Conservation (phyloP, 1,140 invertebrate species). For the Halotydeus destructor region DNA sequence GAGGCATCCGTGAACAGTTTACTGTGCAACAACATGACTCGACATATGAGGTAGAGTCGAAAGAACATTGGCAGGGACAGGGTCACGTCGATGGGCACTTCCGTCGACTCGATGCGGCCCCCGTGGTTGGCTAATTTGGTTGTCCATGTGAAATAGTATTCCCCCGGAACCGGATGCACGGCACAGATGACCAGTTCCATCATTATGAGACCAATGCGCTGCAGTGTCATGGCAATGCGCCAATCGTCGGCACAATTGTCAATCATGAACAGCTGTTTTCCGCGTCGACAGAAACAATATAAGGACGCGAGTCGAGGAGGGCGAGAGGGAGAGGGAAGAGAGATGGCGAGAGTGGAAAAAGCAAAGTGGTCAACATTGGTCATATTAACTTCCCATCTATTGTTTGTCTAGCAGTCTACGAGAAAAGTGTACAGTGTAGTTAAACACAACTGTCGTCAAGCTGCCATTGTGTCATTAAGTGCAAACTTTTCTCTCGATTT, state of each 20-base stretch:
- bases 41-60: slow-evolving; percentile 92
- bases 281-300: too few species aligned
- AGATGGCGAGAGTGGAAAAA: neutral
- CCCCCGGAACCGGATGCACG: slow-evolving; percentile 87
- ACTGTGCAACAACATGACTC: slow-evolving; percentile 96
- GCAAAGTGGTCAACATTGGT: neutral
- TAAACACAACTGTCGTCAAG: too few species aligned
- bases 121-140: slow-evolving; percentile 81
- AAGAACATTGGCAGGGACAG: slow-evolving; percentile 98
- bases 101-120: slow-evolving; percentile 38
- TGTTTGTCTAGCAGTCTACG: neutral
- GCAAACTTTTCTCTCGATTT: too few species aligned
- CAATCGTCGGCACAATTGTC: slow-evolving; percentile 99
- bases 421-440: neutral
- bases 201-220: slow-evolving; percentile 72
- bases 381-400: neutral
- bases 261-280: slow-evolving; percentile 95
- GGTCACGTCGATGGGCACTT: slow-evolving; percentile 82
- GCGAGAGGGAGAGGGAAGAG: slow-evolving; percentile 5
- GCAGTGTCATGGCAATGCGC: slow-evolving; percentile 97
- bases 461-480: too few species aligned
- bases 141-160: slow-evolving; percentile 88
- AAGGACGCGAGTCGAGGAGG: too few species aligned
- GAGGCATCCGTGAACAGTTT: slow-evolving; percentile 98
- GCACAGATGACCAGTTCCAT: slow-evolving; percentile 85